These are phyloP conservation scores for Eristalis tenax DNA, from an alignment of 2,888 invertebrate species.

Conservation along the genomic window DNA sequence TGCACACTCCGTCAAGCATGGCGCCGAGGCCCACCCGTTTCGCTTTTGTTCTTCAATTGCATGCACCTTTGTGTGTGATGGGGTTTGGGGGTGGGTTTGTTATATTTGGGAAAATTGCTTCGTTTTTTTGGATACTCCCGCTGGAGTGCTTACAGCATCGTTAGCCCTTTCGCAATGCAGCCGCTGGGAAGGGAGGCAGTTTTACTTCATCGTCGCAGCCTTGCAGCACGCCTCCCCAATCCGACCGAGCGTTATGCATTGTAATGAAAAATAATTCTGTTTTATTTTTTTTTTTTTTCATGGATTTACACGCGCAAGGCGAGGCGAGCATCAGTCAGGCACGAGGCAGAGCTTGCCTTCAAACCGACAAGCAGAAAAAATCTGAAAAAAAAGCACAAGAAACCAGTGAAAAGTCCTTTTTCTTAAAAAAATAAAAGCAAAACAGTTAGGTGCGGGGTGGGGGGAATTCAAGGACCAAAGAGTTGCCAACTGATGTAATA, in stretches of 20 bases:
- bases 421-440: slow-evolving; percentile 10
- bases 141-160: slow-evolving; percentile 14
- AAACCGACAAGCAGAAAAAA: background rate
- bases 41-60: slow-evolving; percentile 27
- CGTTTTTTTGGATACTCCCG: slow-evolving; percentile 29
- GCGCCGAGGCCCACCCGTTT: background rate
- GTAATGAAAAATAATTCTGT: slow-evolving; percentile 44
- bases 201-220: background rate
- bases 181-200: slow-evolving; percentile 5
- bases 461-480: slow-evolving; percentile 31
- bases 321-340: background rate
- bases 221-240: background rate
- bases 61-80: slow-evolving; percentile 43
- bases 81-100: background rate
- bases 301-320: background rate
- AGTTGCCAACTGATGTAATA: slow-evolving; percentile 64
- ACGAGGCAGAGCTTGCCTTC: background rate
- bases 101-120: slow-evolving; percentile 22
- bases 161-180: slow-evolving; percentile 16
- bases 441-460: no score
- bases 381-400: slow-evolving; percentile 1
- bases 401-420: slow-evolving; percentile 16
- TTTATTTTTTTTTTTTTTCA: background rate
- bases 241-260: slow-evolving; percentile 19
- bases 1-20: slow-evolving; percentile 48